Evolutionary conservation across 1,140 invertebrate genomes (phyloP).

Genomic region (Bombus haemorrhoidalis): DNA sequence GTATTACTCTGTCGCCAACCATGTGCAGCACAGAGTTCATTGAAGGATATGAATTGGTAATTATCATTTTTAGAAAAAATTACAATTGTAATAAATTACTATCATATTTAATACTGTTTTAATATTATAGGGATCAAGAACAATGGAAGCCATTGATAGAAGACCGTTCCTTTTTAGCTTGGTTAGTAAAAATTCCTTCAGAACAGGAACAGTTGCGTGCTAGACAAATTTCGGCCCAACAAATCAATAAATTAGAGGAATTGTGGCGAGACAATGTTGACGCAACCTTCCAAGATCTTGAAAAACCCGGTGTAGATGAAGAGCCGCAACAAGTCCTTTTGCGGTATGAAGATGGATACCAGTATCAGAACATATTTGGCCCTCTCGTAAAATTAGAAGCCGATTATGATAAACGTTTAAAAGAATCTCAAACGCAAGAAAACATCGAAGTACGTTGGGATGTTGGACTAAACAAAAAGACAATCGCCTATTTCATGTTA

Average conservation of each 20-base stretch:
- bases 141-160: conserved; percentile 99
- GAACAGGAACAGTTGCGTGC: conserved; percentile 98
- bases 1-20: conserved; percentile 98
- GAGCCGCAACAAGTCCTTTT: conserved; percentile 97
- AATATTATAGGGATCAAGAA: conserved; percentile 92
- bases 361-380: conserved; percentile 99
- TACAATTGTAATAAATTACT: not conserved
- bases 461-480: conserved; percentile 98
- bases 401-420: conserved; percentile 98
- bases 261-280: conserved; percentile 99
- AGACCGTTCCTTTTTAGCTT: conserved; percentile 97
- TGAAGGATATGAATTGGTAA: conserved; percentile 99
- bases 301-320: conserved; percentile 98
- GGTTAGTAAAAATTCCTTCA: conserved; percentile 98
- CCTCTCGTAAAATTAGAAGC: conserved; percentile 98
- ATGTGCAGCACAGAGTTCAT: conserved; percentile 97
- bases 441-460: conserved; percentile 99
- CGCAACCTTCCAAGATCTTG: conserved; percentile 98
- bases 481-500: conserved; percentile 98
- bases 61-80: conserved; percentile 21
- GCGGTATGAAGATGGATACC: conserved; percentile 98
- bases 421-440: conserved; percentile 99
- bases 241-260: conserved; percentile 99
- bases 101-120: not conserved
- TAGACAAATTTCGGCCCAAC: conserved; percentile 96